Evolutionary conservation across 1,140 invertebrate species (phyloP).

Genomic region (Carcinoscorpius rotundicauda): DNA sequence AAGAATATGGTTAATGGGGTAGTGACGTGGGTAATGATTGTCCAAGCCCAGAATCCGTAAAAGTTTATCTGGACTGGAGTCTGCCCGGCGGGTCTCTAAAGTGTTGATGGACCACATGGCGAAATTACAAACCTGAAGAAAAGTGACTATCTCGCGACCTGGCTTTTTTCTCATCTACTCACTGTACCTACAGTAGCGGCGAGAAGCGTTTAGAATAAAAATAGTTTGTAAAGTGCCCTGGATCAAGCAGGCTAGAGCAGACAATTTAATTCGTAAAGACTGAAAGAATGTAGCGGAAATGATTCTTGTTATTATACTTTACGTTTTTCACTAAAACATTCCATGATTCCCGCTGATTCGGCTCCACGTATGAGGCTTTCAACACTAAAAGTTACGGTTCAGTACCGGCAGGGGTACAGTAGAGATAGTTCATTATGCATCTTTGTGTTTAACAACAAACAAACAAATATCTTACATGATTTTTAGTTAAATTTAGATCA

Average conservation of each 20-base stretch:
- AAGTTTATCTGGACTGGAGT: slow-evolving; percentile 81
- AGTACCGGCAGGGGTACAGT: too few species aligned
- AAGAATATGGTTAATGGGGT: slow-evolving; percentile 95
- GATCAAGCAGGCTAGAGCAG: slow-evolving; percentile 47
- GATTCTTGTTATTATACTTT: too few species aligned
- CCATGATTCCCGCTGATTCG: too few species aligned
- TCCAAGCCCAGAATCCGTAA: slow-evolving; percentile 87
- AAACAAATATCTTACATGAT: too few species aligned
- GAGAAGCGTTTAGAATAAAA: slow-evolving; percentile 86
- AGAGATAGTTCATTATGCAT: too few species aligned
- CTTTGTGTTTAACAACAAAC: too few species aligned
- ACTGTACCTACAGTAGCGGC: slow-evolving; percentile 57
- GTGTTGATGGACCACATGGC: slow-evolving; percentile 93
- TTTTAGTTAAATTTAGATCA: too few species aligned
- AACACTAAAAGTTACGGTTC: too few species aligned
- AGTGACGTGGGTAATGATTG: slow-evolving; percentile 87
- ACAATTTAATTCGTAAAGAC: slow-evolving; percentile 37
- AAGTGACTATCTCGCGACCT: slow-evolving; percentile 77
- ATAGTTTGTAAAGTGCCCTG: slow-evolving; percentile 82
- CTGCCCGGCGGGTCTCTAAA: slow-evolving; percentile 72
- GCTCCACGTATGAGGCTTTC: too few species aligned
- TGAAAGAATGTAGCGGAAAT: too few species aligned
- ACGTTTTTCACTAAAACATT: too few species aligned
- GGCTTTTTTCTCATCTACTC: slow-evolving; percentile 68
- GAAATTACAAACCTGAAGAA: slow-evolving; percentile 75